A percentile compares a stretch with the other conserved stretches of the same genome.
Evolutionary conservation across 2,113 vertebrate genomes (phyloP).

Genomic region (Protomyctophum bolini): DNA sequence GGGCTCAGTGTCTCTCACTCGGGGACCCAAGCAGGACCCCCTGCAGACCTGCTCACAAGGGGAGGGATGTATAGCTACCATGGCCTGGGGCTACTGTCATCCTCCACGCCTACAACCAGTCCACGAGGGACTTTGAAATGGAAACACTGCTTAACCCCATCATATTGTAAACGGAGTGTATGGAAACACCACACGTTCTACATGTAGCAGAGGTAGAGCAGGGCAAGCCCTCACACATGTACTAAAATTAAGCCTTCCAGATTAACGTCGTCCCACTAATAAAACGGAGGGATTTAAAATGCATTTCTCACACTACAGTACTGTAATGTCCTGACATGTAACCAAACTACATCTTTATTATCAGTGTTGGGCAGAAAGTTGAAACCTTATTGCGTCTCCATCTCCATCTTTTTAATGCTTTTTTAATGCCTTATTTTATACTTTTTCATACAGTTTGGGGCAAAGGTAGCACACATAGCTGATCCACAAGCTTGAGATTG

Average conservation of each 20-base stretch:
- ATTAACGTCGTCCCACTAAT: not conserved
- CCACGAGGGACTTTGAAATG: not conserved
- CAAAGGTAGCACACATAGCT: no score
- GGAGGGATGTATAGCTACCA: slow-evolving; percentile 2
- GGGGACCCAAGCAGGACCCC: slow-evolving; percentile 32
- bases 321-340: slow-evolving; percentile 15
- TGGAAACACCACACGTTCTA: no score
- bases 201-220: not conserved
- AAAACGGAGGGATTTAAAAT: slow-evolving; percentile 9
- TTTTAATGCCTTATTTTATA: no score
- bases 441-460: no score
- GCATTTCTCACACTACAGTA: not conserved
- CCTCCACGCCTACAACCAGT: not conserved
- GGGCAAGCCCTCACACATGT: no score
- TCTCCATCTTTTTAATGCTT: no score
- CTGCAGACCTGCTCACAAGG: slow-evolving; percentile 16
- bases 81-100: slow-evolving; percentile 6
- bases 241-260: no score
- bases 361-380: not conserved
- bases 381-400: no score
- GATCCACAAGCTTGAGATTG: no score
- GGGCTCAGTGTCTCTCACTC: slow-evolving; percentile 39
- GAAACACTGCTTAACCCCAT: not conserved
- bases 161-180: no score
- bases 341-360: slow-evolving; percentile 13